phyloP scores from a whole-genome alignment of 2,888 invertebrate genomes.

The Lissocephala sabroskyi region DNA sequence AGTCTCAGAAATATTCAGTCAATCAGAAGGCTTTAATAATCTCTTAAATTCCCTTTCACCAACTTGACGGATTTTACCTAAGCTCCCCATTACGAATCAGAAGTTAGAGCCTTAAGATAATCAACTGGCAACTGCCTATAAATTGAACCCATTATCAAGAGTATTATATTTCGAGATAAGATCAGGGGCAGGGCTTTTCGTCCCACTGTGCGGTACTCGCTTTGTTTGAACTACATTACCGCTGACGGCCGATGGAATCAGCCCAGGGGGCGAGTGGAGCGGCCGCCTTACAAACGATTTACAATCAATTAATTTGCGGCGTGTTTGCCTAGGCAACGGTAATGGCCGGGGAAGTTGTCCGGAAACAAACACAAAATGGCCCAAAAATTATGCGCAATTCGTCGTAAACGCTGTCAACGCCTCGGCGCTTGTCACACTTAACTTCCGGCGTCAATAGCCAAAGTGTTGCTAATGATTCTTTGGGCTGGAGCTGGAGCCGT shows the following conservation, averaged over 20 bases:
- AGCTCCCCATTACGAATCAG: too few relatives aligned
- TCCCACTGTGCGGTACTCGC: background rate
- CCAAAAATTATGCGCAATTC: constrained; percentile 45
- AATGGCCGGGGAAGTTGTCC: background rate
- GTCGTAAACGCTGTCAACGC: constrained; percentile 33
- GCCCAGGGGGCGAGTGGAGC: constrained; percentile 11
- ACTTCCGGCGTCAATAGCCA: constrained; percentile 16
- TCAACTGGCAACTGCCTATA: too few relatives aligned
- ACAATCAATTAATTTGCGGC: constrained; percentile 59
- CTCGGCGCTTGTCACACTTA: constrained; percentile 53
- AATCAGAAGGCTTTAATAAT: too few relatives aligned
- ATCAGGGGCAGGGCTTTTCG: too few relatives aligned
- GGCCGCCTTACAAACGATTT: constrained; percentile 59
- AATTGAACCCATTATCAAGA: too few relatives aligned
- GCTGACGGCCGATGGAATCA: too few relatives aligned
- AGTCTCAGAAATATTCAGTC: too few relatives aligned
- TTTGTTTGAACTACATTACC: background rate
- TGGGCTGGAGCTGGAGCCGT: too few relatives aligned
- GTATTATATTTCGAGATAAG: too few relatives aligned
- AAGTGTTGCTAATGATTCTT: constrained; percentile 54
- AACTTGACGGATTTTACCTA: too few relatives aligned
- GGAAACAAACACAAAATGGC: constrained; percentile 18
- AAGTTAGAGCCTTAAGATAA: too few relatives aligned
- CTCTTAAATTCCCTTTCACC: too few relatives aligned
- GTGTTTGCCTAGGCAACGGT: constrained; percentile 34